Conservation (phyloP, 2,797 vertebrate species). For the Gephyroberyx darwinii region DNA sequence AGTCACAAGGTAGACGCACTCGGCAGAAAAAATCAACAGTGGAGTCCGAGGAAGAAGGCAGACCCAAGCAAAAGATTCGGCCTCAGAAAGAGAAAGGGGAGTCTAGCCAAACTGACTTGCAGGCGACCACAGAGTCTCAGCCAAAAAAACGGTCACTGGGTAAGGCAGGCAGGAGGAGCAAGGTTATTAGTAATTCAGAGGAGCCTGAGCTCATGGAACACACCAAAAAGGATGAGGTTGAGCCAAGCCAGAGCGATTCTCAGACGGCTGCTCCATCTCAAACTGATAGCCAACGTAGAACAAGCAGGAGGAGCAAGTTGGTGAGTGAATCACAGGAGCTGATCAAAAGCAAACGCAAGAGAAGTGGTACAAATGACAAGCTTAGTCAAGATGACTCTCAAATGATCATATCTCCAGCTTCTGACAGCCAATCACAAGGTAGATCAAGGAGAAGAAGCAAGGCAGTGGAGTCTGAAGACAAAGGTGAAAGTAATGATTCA, state of each 20-base stretch:
- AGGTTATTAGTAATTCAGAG: constrained; percentile 7
- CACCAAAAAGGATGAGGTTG: constrained; percentile 11
- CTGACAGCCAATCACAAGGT: constrained; percentile 33
- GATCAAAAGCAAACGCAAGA: neutral
- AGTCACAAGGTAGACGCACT: constrained; percentile 27
- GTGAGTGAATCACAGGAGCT: constrained; percentile 1
- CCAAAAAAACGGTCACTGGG: constrained; percentile 16
- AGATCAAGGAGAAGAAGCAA: constrained; percentile 53
- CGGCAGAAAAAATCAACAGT: constrained; percentile 18
- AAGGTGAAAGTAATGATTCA: constrained; percentile 11
- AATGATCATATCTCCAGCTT: constrained; percentile 22
- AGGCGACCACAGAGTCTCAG: neutral
- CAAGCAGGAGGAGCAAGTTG: neutral
- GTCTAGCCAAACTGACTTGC: constrained; percentile 7
- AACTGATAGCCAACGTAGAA: constrained; percentile 23
- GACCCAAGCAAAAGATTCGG: constrained; percentile 15
- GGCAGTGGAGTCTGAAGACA: constrained; percentile 34
- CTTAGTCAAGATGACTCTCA: constrained; percentile 62
- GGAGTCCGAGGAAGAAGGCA: constrained; percentile 1
- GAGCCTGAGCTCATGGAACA: constrained; percentile 1
- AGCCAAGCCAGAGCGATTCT: constrained; percentile 18
- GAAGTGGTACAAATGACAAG: constrained; percentile 11
- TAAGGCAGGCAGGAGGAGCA: constrained; percentile 26
- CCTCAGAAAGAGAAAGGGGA: neutral
- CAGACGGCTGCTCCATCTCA: constrained; percentile 4